Base-by-base conservation (phyloP, 1,140 invertebrate genomes). In the Bombus cullumanus region DNA sequence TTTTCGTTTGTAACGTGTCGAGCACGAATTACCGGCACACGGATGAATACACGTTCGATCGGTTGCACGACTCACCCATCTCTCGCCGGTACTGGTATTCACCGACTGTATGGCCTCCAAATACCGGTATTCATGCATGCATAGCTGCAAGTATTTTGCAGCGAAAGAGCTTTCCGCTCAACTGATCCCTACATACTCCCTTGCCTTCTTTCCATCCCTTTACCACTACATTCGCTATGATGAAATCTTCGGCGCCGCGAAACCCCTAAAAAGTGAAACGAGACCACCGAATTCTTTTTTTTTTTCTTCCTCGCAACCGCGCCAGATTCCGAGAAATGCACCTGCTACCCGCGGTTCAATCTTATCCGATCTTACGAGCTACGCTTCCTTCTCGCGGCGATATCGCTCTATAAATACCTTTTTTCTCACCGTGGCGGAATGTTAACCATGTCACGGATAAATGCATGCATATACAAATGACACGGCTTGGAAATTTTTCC, bases 161-260 rank as follows among this genome's bases (percentile, higher is more conserved):
- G 53, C 28, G 76, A 86, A 89, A 89, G 77, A 86, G 66, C 85
- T 80, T 90, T 82, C 79, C 69, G 64, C 71, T 71, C 75, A 77
- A 83, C 57, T 64, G 88, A 75, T 82, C 71, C 72, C 72, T 39
- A 53, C 47, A 6, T 53, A 37, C 41, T 57, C 47, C 28, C 28
- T 68, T 77, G 28, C 34, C 39, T 43, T 34, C 83, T 31, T 62
- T 74, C 66, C 62, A 28, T 75, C 66, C 39, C 59, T 68, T 71
- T 53, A 18, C 59, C 74, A 13, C 25, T 41, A 47, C 66, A 77
- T 79, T n/a, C 68, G n/a, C 68, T 88, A 87, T 85, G 88, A 90
- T 89, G 88, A 90, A 90, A 89, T 90, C 81, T 90, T 90, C 68
- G 76, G 39, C n/a, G 84, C 79, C 74, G 78, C 76, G 57, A 82